These are phyloP conservation scores for Nicator chloris DNA, from an alignment of 2,113 vertebrate genomes.

Conservation along the genomic window DNA sequence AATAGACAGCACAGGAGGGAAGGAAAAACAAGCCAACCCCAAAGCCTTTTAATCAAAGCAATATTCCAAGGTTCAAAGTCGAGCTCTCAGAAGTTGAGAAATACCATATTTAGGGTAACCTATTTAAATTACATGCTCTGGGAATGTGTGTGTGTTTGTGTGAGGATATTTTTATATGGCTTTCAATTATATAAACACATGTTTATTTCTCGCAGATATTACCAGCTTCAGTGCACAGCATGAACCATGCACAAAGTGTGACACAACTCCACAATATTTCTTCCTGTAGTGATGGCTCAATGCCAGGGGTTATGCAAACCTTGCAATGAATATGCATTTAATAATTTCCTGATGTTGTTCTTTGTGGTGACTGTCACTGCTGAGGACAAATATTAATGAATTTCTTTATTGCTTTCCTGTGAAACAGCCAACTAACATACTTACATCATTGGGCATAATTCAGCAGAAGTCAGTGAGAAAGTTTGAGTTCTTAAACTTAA, in stretches of 20 bases:
- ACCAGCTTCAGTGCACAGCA: not conserved
- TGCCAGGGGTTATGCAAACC: not conserved
- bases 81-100: not conserved
- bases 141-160: not conserved
- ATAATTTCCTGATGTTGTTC: conserved; percentile 26
- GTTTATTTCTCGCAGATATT: not conserved
- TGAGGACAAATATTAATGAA: not conserved
- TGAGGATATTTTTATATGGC: not conserved
- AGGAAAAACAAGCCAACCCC: not conserved
- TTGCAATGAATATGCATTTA: not conserved
- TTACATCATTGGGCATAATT: not conserved
- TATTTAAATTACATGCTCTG: not conserved
- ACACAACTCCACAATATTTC: not conserved
- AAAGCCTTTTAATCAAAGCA: conserved; percentile 2
- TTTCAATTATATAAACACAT: not conserved
- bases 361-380: not conserved
- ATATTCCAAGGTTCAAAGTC: not conserved
- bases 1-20: not conserved
- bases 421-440: not conserved
- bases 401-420: conserved; percentile 8
- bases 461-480: not conserved
- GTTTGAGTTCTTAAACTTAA: not conserved
- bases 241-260: not conserved
- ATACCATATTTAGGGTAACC: not conserved
- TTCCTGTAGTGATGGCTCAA: not conserved